Conservation (phyloP, 2,888 invertebrate species). For the Agrotis segetum region DNA sequence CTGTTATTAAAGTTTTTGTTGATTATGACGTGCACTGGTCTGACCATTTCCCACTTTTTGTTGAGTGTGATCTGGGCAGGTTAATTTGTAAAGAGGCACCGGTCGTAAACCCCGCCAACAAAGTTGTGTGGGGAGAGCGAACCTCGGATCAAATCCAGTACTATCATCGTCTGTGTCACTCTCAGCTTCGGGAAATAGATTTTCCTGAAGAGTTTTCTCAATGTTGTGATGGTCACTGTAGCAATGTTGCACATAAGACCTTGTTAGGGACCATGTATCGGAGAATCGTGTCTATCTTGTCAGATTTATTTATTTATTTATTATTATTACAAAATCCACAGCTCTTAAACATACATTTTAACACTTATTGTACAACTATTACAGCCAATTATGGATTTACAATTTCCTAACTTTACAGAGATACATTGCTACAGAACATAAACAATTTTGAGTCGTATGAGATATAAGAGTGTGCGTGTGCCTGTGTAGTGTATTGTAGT, state of each 20-base stretch:
- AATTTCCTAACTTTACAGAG: too few relatives aligned
- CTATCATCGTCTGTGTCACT: not conserved
- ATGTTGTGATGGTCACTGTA: not conserved
- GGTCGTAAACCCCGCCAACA: not conserved
- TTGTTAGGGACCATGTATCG: not conserved
- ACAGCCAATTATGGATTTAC: too few relatives aligned
- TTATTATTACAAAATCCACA: too few relatives aligned
- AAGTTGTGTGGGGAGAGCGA: not conserved
- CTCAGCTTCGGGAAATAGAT: not conserved
- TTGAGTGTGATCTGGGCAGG: not conserved
- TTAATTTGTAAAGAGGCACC: not conserved
- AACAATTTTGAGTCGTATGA: too few relatives aligned
- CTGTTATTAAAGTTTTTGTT: not conserved
- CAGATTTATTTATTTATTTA: not conserved
- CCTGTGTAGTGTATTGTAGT: too few relatives aligned
- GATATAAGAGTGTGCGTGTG: too few relatives aligned
- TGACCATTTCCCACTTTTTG: not conserved
- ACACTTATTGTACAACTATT: too few relatives aligned
- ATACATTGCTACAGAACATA: too few relatives aligned
- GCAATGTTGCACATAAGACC: not conserved
- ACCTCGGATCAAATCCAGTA: not conserved
- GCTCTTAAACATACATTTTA: too few relatives aligned
- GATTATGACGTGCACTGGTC: slow-evolving; percentile 1
- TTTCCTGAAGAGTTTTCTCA: not conserved
- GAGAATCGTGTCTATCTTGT: not conserved